Conservation (phyloP, 2,797 vertebrate species). For the Nyctalus aviator region DNA sequence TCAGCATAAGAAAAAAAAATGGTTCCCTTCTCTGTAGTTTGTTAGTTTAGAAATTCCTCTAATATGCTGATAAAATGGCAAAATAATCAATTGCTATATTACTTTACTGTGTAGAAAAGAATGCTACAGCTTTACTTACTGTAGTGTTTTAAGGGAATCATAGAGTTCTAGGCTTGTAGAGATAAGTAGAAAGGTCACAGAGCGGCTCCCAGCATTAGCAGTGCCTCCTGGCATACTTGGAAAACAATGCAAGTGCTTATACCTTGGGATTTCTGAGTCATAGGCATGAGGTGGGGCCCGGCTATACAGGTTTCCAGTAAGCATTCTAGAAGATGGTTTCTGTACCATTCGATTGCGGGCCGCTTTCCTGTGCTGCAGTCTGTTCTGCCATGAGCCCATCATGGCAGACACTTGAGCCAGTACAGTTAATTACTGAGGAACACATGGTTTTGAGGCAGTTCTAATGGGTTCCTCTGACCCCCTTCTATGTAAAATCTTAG, state of each 20-base stretch:
- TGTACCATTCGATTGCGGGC: neutral
- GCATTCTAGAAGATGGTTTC: neutral
- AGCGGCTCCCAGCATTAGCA: neutral
- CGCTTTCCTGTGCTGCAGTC: neutral
- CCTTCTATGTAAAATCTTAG: neutral
- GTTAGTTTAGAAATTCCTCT: constrained; percentile 18
- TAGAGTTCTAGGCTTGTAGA: constrained; percentile 14
- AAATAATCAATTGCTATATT: neutral
- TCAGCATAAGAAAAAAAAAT: neutral
- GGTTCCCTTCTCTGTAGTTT: neutral
- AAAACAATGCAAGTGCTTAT: neutral
- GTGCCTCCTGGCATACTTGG: neutral
- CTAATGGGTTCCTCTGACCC: neutral
- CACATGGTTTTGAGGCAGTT: neutral
- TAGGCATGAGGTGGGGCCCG: neutral
- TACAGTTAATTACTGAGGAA: neutral
- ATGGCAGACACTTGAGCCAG: neutral
- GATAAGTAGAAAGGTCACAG: neutral
- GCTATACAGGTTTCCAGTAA: neutral
- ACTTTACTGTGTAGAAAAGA: neutral
- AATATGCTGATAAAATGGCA: neutral
- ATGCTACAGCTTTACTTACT: neutral
- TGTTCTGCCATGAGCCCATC: neutral
- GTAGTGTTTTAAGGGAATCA: neutral
- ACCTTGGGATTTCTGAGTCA: neutral